Conservation (phyloP, 2,888 invertebrate genomes). For the Euplagia quadripunctaria region DNA sequence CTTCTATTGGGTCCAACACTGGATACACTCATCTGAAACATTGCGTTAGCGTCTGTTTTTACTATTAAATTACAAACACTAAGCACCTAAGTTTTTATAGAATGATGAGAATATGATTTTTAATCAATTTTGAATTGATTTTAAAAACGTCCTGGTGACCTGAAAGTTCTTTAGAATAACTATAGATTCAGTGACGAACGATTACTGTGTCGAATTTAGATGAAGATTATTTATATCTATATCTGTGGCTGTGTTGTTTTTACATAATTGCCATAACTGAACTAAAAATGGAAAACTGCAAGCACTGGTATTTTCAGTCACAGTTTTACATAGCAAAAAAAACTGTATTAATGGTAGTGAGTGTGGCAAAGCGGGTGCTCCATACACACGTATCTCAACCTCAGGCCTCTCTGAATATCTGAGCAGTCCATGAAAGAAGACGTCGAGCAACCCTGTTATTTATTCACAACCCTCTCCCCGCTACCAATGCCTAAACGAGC, state of each 20-base stretch:
- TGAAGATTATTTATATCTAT: no score
- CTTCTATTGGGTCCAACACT: no score
- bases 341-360: slow-evolving; percentile 18
- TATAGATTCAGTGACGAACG: no score
- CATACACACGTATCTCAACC: slow-evolving; percentile 46
- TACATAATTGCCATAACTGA: neutral
- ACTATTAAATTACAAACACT: no score
- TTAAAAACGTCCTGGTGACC: no score
- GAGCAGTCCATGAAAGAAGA: slow-evolving; percentile 64
- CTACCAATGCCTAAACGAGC: slow-evolving; percentile 37
- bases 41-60: no score
- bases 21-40: no score
- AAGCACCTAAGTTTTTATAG: no score
- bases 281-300: neutral
- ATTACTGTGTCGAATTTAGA: no score
- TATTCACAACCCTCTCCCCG: slow-evolving; percentile 60
- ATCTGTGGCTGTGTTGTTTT: neutral
- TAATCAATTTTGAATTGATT: no score
- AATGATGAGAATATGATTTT: no score
- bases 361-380: slow-evolving; percentile 25
- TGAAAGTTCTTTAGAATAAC: no score
- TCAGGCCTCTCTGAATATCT: slow-evolving; percentile 64
- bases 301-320: neutral
- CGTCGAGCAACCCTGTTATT: slow-evolving; percentile 63
- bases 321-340: neutral